These are phyloP conservation scores for Pardosa pseudoannulata DNA, from an alignment of 2,888 invertebrate genomes.

Conservation along the genomic window DNA sequence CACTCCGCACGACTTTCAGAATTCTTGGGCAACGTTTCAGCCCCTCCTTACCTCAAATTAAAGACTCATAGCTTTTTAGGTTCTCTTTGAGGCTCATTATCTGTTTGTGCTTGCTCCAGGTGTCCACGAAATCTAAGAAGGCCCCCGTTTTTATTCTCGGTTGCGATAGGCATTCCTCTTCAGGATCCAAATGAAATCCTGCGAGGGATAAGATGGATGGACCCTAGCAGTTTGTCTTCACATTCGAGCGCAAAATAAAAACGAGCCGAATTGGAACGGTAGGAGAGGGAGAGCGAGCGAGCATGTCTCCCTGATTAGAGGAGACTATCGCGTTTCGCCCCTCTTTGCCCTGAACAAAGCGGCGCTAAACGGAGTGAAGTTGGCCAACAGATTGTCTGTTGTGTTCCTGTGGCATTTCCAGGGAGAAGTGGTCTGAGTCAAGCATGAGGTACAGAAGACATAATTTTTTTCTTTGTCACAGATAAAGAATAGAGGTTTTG, in stretches of 20 bases:
- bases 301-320: background rate
- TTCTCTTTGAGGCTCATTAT: background rate
- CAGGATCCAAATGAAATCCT: background rate
- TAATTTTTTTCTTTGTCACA: too few species aligned
- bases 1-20: too few species aligned
- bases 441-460: too few species aligned
- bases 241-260: background rate
- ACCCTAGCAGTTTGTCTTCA: background rate
- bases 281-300: background rate
- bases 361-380: background rate
- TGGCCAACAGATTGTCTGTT: background rate
- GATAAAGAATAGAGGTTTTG: too few species aligned
- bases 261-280: background rate
- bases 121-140: background rate
- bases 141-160: background rate
- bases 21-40: too few species aligned
- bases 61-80: background rate
- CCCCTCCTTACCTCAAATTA: too few species aligned
- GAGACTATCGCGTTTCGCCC: background rate
- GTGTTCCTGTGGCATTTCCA: background rate
- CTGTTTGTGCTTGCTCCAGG: background rate
- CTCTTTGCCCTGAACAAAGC: background rate
- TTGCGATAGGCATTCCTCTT: background rate
- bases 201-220: background rate
- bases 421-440: background rate